Conservation (phyloP, 2,797 vertebrate species). For the Dromococcyx pavoninus region DNA sequence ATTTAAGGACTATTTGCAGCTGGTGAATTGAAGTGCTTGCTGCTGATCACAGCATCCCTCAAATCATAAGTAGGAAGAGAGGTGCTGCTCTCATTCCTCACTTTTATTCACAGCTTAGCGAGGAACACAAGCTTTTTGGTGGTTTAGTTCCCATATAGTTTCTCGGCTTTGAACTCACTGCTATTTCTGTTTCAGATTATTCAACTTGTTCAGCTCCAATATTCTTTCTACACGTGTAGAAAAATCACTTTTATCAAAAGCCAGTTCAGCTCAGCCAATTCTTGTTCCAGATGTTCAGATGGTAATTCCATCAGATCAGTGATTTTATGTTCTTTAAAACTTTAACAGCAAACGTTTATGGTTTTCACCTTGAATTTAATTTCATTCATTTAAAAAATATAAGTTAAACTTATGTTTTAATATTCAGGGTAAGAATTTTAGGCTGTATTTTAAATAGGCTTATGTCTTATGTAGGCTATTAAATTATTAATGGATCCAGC, state of each 20-base stretch:
- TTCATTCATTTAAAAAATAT: not conserved
- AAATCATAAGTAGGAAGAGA: not conserved
- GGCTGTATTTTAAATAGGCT: not conserved
- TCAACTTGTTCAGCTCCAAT: not conserved
- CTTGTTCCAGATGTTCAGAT: slow-evolving; percentile 35
- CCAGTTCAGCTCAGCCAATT: slow-evolving; percentile 1
- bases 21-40: not conserved
- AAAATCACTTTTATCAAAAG: slow-evolving; percentile 43
- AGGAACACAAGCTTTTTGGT: not conserved
- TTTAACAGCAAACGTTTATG: not conserved
- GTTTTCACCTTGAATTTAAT: slow-evolving; percentile 5
- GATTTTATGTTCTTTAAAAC: slow-evolving; percentile 15
- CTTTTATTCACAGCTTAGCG: not conserved
- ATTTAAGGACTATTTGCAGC: not conserved
- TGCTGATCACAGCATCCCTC: not conserved
- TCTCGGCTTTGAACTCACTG: not conserved
- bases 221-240: slow-evolving; percentile 20
- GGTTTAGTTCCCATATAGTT: not conserved
- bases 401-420: not conserved
- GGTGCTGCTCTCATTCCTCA: not conserved
- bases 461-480: not conserved
- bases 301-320: slow-evolving; percentile 1
- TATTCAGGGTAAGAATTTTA: not conserved
- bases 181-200: slow-evolving; percentile 41
- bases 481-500: not conserved